Evolutionary conservation across 2,888 invertebrate species (phyloP), one percentile per base, ranked within the genome.

Genomic region (Drosophila tanythrix): DNA sequence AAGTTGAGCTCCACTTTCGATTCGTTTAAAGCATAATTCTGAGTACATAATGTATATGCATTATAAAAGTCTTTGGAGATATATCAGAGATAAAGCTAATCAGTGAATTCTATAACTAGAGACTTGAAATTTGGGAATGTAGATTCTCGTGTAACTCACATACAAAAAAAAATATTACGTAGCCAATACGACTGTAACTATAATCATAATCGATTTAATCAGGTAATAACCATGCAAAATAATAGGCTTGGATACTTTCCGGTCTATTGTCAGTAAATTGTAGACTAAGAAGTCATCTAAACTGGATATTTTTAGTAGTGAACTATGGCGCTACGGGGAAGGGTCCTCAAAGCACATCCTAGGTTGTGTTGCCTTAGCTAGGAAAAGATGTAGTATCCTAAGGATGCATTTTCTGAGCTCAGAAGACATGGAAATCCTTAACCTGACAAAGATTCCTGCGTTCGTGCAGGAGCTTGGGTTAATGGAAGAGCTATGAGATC

Each of bases 1-100:
- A 90, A 93, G 93, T 92, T 33, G 8, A 50, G 11, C 25, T 64
- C 8, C 15, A 31, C 13, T 29, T 52, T 52, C 46, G 8, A 25
- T 25, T 46, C 13, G 46, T 46, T 46, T 21, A 7, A 46, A 46
- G 46, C 7, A 46, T 36, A 15, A 15, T 36, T 36, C 15, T 36
- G 15, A 7, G 13, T 46, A 21, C 7, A 7, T 25, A 21, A 25
- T 46, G 21, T 46, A 21, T 13, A 7, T 46, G 21, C 13, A 46
- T 13, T 46, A 21, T 13, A 46, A 6, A 43, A 11, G 11, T 40
- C n/a, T n/a, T 43, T 13, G 6, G 6, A 13, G 6, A 43, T 13
- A n/a, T 43, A 40, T 40, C 11, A 1, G 10, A 10, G n/a, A 7
- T 38, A 7, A 18, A 8, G 38, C 18, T 38, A 7, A 38, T n/a